Evolutionary conservation across 1,140 invertebrate species (phyloP), one percentile per base, ranked within the genome.

Genomic region (Anastrepha obliqua): DNA sequence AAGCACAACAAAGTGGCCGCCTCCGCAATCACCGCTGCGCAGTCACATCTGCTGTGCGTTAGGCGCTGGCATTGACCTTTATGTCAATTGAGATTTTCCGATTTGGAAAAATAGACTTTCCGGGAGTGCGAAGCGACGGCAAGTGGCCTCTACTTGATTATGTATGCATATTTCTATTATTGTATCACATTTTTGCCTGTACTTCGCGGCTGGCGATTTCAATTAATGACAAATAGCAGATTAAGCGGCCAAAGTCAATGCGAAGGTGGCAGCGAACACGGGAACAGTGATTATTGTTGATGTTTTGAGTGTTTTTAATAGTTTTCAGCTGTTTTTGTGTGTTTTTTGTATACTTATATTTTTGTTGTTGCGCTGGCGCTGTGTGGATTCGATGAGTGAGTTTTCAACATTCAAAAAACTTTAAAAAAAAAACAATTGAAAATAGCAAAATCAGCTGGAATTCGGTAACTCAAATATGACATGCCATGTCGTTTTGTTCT

Each of bases 221-320:
- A 81, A 81, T 81, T 81, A 81, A 81, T 81, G 20, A 81, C 74
- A 55, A 20, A 81, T 42, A 55, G 20, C 47, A 81, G 44, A 55
- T 81, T 55, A 81, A 55, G 74, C 47, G 74, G 74, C 15, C 74
- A 81, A 81, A 81, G 74, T 81, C 74, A 81, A 81, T 81, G 74
- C 55, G 74, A 42, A 81, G 74, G 74, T 42, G 74, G 74, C 74
- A 55, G 55, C 15, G 74, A 55, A 1, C 2, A 2, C 20, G 47
- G n/a, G n/a, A 15, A 62, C 13, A 17, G 4, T 42, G 74, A 13
- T 81, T 81, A 81, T 55, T 55, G n/a, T 20, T 81, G 64, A 67
- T 15, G n/a, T 62, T 67, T 67, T 67, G 5, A 67, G 74, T 55
- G 47, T 13, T 58, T 42, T 58, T 81, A 5, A 39, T 5, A 67